Base-by-base conservation (phyloP, 2,113 vertebrate species). In the Barnardius zonarius region DNA sequence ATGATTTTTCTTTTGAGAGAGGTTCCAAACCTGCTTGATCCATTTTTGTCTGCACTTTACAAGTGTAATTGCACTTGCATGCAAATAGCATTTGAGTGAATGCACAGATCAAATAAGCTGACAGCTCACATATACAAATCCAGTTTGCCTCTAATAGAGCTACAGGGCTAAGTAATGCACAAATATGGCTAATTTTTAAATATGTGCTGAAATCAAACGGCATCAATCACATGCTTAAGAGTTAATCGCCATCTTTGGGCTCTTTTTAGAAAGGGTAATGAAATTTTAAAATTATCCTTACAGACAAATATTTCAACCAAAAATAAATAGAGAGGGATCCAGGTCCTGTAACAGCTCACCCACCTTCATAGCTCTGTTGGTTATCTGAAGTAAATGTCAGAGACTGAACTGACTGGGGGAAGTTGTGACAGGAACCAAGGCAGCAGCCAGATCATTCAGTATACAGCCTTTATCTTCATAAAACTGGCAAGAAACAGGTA, bases 121-220 rank as follows among this genome's bases (percentile, higher is more conserved):
- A 88, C 95, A 95, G 80, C 91, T 96, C 92, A 44, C 92, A 90
- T 81, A 52, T 2, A 93, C 64, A 94, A 95, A 90, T 67, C 88
- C 64, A 46, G 20, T 92, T 94, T 67, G 72, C 80, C 83, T 67
- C 80, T 80, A 48, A 75, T 44, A 51, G 54, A 80, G 54, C 83
- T 77, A 31, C 67, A 86, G 68, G 67, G 79, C 76, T 88, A 69
- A 80, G 54, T 67, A 66, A 9, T 59, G 37, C 25, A 81, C 33
- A 66, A 39, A 90, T 63, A 70, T 3, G 43, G n/a, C 46, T 33
- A 23, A 37, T 27, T 92, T 95, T 86, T 39, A 86, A 90, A 77
- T 86, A 61, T 44, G 20, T 48, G 44, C 57, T 83, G 51, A 78
- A 77, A 77, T 88, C 75, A 66, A 80, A 39, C 23, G 19, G 23